A percentile compares a stretch with the other conserved stretches of the same genome.
phyloP scores from a whole-genome alignment of 2,113 vertebrate genomes.

The Otocyon megalotis region DNA sequence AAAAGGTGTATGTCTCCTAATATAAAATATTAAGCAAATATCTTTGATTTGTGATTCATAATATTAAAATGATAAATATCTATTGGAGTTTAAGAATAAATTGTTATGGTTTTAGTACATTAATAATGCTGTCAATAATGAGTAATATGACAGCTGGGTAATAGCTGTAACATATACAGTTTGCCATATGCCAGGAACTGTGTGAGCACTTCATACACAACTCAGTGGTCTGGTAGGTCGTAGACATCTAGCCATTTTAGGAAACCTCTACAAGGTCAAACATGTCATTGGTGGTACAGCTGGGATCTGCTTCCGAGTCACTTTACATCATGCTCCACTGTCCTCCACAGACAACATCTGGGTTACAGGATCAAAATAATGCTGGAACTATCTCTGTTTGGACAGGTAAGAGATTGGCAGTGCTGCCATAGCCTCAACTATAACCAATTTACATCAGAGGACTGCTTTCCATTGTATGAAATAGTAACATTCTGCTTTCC shows the following conservation, averaged over 20 bases:
- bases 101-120: not conserved
- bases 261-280: not conserved
- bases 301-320: not conserved
- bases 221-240: not conserved
- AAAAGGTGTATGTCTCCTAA: not conserved
- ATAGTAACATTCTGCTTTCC: not conserved
- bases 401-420: not conserved
- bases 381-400: not conserved
- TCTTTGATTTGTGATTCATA: not conserved
- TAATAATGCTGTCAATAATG: not conserved
- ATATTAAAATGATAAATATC: constrained; percentile 7
- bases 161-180: not conserved
- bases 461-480: not conserved
- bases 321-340: not conserved
- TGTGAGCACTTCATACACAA: not conserved
- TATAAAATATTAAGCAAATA: not conserved
- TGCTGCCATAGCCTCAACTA: not conserved
- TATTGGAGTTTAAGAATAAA: not conserved
- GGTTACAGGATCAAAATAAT: not conserved
- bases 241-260: not conserved
- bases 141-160: not conserved
- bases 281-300: not conserved
- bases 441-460: not conserved
- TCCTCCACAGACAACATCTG: not conserved
- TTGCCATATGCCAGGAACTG: not conserved